phyloP scores from a whole-genome alignment of 2,113 vertebrate species.

The Sula dactylatra region DNA sequence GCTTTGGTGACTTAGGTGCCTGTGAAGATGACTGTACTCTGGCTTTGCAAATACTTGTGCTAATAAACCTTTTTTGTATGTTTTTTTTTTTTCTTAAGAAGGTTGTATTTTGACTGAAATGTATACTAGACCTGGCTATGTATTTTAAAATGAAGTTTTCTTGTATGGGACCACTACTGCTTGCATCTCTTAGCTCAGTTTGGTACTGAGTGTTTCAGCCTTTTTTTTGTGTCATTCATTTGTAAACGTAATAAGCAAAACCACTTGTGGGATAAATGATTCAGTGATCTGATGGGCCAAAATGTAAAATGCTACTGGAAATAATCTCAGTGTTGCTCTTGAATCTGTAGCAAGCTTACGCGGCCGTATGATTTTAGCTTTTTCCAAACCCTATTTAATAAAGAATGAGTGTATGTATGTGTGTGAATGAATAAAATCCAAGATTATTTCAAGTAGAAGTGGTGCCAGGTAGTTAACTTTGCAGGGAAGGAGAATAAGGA shows the following conservation, averaged over 20 bases:
- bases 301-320: background rate
- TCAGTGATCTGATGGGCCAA: background rate
- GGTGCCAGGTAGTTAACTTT: background rate
- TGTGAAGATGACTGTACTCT: background rate
- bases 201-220: background rate
- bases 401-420: background rate
- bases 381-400: background rate
- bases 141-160: background rate
- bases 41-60: background rate
- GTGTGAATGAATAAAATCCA: background rate
- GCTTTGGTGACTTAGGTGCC: background rate
- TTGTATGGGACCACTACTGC: background rate
- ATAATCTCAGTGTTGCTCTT: background rate
- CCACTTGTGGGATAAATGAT: background rate
- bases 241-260: background rate
- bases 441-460: background rate
- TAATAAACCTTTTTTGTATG: background rate
- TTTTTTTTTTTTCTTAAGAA: background rate
- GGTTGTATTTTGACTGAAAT: background rate
- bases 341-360: background rate
- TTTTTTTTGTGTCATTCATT: background rate
- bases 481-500: background rate
- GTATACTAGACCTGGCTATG: background rate
- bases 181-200: background rate
- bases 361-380: background rate